phyloP scores from a whole-genome alignment of 1,140 invertebrate genomes.

The Onthophagus taurus region DNA sequence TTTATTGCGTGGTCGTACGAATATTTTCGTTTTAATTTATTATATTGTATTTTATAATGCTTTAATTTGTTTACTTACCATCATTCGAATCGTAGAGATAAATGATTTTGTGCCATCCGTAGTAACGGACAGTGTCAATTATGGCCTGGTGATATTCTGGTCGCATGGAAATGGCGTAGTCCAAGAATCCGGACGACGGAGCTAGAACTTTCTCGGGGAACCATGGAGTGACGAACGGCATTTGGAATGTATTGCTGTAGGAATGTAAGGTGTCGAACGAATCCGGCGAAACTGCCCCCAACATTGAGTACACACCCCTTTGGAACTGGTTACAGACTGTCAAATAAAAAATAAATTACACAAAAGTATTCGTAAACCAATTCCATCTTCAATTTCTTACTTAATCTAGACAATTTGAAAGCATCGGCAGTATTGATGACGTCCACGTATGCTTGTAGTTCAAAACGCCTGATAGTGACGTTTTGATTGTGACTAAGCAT shows the following conservation, averaged over 20 bases:
- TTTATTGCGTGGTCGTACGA: too few relatives aligned
- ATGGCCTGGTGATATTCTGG: slow-evolving; percentile 92
- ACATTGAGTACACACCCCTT: slow-evolving; percentile 79
- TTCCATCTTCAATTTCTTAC: slow-evolving; percentile 53
- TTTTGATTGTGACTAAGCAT: slow-evolving; percentile 73
- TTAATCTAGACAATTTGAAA: slow-evolving; percentile 78
- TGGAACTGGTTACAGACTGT: slow-evolving; percentile 88
- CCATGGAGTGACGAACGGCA: slow-evolving; percentile 91
- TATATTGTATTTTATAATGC: too few relatives aligned
- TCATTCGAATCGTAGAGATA: slow-evolving; percentile 94
- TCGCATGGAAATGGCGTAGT: slow-evolving; percentile 85
- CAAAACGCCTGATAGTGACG: slow-evolving; percentile 59
- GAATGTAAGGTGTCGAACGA: slow-evolving; percentile 91
- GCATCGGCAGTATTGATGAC: slow-evolving; percentile 88
- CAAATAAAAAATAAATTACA: slow-evolving; percentile 34
- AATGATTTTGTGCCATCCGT: slow-evolving; percentile 86
- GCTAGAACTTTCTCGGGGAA: slow-evolving; percentile 83
- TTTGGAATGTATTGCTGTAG: slow-evolving; percentile 91
- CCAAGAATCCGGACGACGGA: slow-evolving; percentile 73
- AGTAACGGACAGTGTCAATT: slow-evolving; percentile 84
- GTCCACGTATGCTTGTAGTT: slow-evolving; percentile 78
- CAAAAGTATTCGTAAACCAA: not conserved
- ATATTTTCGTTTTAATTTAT: too few relatives aligned
- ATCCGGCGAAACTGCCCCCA: slow-evolving; percentile 83
- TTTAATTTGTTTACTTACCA: slow-evolving; percentile 59